phyloP scores from a whole-genome alignment of 1,140 invertebrate genomes.

The Aphis craccivora region DNA sequence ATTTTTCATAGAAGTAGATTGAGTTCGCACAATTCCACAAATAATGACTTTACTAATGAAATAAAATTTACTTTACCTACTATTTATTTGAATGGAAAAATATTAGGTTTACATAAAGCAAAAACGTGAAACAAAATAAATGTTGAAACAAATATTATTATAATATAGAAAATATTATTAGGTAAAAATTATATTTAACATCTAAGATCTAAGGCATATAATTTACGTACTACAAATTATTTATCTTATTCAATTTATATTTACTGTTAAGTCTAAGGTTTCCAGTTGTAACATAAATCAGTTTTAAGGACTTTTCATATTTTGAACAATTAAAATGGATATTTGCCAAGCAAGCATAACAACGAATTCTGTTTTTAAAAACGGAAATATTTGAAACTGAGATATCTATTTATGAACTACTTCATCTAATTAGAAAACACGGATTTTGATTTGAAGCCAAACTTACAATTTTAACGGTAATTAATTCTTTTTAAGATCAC shows the following conservation, averaged over 20 bases:
- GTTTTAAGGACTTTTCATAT: neutral
- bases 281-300: conserved; percentile 9
- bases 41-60: neutral
- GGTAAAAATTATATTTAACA: neutral
- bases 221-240: neutral
- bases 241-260: neutral
- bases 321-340: conserved; percentile 35
- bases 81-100: neutral
- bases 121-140: neutral
- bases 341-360: neutral
- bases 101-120: neutral
- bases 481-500: conserved; percentile 34
- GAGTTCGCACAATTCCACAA: neutral
- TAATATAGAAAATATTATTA: neutral
- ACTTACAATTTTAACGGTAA: conserved; percentile 7
- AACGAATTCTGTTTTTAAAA: conserved; percentile 5
- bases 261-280: neutral
- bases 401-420: conserved; percentile 50
- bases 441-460: conserved; percentile 21
- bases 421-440: conserved; percentile 16
- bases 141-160: neutral
- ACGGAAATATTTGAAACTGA: conserved; percentile 27
- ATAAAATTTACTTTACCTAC: neutral
- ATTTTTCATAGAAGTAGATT: neutral
- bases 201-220: neutral